phyloP scores from a whole-genome alignment of 2,888 invertebrate species.

The Ormyrus thymus region DNA sequence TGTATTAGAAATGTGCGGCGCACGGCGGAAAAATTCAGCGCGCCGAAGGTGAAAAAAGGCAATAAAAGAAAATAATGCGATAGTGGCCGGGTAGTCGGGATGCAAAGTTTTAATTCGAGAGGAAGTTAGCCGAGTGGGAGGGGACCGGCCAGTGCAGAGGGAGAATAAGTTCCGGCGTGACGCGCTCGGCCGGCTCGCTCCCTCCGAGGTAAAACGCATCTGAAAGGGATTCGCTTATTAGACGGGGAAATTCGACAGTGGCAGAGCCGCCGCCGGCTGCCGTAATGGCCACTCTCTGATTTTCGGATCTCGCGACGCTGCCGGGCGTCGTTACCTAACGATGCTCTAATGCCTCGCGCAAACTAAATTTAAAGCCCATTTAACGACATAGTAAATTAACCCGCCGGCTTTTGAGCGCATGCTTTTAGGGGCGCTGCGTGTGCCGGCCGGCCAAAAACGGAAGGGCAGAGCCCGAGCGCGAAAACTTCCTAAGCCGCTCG shows the following conservation, averaged over 20 bases:
- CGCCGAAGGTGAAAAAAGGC: background rate
- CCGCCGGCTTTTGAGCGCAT: constrained; percentile 11
- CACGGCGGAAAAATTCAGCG: no score
- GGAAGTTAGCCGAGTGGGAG: constrained; percentile 26
- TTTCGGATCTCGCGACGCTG: constrained; percentile 39
- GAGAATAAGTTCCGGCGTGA: constrained; percentile 25
- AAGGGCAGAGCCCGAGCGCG: no score
- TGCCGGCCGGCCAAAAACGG: no score
- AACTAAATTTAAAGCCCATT: constrained; percentile 61
- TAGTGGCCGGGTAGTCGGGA: background rate
- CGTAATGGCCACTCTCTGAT: constrained; percentile 49
- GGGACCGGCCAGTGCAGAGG: background rate
- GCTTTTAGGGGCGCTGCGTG: no score
- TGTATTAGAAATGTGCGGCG: no score
- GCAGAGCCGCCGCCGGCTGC: background rate
- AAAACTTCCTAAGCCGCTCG: no score
- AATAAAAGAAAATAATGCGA: constrained; percentile 10
- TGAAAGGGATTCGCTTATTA: constrained; percentile 54
- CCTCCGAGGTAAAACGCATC: constrained; percentile 6
- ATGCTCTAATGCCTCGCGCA: constrained; percentile 49
- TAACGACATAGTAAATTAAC: constrained; percentile 61
- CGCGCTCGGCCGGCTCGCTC: background rate
- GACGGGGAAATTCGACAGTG: constrained; percentile 31
- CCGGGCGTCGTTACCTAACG: constrained; percentile 33
- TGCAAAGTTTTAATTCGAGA: constrained; percentile 33